Conservation (phyloP, 2,888 invertebrate species). For the Zootermopsis nevadensis region DNA sequence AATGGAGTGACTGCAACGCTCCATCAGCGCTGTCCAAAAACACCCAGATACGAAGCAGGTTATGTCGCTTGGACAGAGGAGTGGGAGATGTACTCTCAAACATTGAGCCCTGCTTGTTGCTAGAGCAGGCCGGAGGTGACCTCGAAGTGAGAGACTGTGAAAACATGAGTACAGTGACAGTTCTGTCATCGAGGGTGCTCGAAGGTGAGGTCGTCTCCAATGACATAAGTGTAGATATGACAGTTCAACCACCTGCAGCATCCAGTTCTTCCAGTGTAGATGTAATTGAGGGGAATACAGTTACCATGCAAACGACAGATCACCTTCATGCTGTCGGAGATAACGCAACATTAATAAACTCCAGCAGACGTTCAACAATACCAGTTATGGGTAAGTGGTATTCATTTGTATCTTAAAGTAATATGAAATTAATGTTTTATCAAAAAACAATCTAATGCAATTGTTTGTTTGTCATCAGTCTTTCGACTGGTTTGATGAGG, state of each 20-base stretch:
- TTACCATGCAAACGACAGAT: constrained; percentile 21
- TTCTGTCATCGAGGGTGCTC: constrained; percentile 16
- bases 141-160: constrained; percentile 38
- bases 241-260: neutral
- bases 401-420: neutral
- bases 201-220: constrained; percentile 1
- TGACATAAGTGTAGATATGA: constrained; percentile 5
- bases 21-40: neutral
- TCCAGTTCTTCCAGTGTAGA: constrained; percentile 22
- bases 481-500: no score
- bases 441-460: no score
- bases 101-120: constrained; percentile 23
- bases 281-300: constrained; percentile 1
- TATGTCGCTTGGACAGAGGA: constrained; percentile 19
- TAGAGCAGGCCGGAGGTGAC: constrained; percentile 29
- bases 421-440: no score
- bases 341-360: neutral
- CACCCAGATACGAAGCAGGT: constrained; percentile 13
- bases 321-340: neutral
- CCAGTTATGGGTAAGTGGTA: constrained; percentile 1
- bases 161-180: constrained; percentile 5
- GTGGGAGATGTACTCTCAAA: neutral
- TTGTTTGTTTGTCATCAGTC: no score
- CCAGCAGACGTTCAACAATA: neutral
- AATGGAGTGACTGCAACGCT: constrained; percentile 22